phyloP scores from a whole-genome alignment of 2,113 vertebrate species.

The Sakesphorus luctuosus region DNA sequence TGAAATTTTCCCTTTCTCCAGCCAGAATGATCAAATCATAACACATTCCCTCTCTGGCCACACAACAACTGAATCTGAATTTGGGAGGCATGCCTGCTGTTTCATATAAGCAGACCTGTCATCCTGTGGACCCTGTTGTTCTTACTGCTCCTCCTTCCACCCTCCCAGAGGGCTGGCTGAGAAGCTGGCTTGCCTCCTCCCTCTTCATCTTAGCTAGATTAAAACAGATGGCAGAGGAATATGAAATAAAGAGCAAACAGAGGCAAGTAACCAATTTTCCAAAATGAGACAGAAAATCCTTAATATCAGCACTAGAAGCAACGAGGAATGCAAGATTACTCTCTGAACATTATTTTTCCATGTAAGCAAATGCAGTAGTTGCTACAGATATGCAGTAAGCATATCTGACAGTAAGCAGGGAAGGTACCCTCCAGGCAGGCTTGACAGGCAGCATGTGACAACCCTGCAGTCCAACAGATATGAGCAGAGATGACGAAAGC shows the following conservation, averaged over 20 bases:
- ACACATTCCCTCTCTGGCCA: not conserved
- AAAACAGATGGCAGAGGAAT: slow-evolving; percentile 51
- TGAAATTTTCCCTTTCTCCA: not conserved
- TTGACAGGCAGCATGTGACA: not conserved
- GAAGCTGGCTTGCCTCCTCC: not conserved
- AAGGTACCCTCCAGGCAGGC: not conserved
- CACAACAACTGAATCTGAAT: not conserved
- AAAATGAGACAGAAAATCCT: not conserved
- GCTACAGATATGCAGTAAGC: not conserved
- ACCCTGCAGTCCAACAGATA: not conserved
- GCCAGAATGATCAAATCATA: not conserved
- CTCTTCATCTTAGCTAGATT: not conserved
- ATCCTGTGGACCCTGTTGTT: not conserved
- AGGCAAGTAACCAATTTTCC: slow-evolving; percentile 24
- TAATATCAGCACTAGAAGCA: not conserved
- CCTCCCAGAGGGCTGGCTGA: not conserved
- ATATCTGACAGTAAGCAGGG: not conserved
- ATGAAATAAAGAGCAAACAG: slow-evolving; percentile 23
- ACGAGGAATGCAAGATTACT: slow-evolving; percentile 21
- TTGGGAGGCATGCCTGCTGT: not conserved
- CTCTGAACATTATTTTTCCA: not conserved
- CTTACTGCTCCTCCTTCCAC: not conserved
- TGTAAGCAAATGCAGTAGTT: not conserved
- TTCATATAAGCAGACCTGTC: not conserved
- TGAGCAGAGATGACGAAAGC: not conserved